Base-by-base conservation (phyloP, 1,140 invertebrate genomes). In the Metaphire vulgaris region DNA sequence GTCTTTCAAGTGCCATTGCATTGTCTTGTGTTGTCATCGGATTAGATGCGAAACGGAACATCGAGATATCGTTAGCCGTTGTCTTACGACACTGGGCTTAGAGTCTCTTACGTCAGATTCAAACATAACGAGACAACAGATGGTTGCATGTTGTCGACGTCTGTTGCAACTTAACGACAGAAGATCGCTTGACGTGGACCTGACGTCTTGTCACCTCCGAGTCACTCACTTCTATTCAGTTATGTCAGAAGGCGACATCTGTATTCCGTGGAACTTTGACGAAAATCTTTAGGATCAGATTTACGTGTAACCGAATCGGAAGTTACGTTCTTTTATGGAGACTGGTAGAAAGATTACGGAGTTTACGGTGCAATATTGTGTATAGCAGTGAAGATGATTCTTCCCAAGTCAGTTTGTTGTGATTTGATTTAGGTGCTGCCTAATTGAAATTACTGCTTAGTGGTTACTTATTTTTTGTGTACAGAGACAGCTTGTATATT, bases 171-270 rank as follows among this genome's bases (percentile, higher is more conserved):
- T 94, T 2, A 77, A 87, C 33, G 83, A 90, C 77, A 86, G 89
- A 76, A 79, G 81, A 68, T 80, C 82, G 31, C 85, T 87, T 65
- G 77, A 75, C 74, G 83, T 41, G 33, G 84, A 82, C 41, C 85
- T 86, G 76, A 83, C 86, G 69, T 90, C 89, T 64, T 87, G 90
- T 34, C 89, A 90, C 80, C 82, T 97, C 0, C 91, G 91, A 83
- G 90, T 97, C 33, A 92, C 93, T 0, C 92, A 94, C 82, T 97
- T 96, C 85, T 97, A 96, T 83, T 93, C 94, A 0, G 91, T 97
- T 16, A 88, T 95, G 82, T 91, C 91, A 2, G 94, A 96, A 85
- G 95, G 95, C 1, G 90, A 93, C 77, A 89, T 96, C 74, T 96
- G 93, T 83, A 92, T 97, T 82, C 94, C 94, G 21, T 96, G 94